Evolutionary conservation across 2,113 vertebrate genomes (phyloP).

Genomic region (Psophia crepitans): DNA sequence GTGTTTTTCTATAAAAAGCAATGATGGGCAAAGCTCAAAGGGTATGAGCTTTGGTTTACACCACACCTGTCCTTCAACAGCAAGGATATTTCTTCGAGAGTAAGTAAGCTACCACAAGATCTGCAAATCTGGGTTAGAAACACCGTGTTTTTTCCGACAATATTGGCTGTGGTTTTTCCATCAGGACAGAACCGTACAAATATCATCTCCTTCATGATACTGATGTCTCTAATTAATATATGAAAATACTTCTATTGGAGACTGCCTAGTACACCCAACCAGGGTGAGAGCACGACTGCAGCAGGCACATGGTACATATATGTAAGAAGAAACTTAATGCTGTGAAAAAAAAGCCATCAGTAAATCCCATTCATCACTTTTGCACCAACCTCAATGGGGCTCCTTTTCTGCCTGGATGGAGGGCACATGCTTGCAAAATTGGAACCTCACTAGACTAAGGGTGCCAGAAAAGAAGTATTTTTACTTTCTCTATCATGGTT

Average conservation of each 20-base stretch:
- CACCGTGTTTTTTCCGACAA: background rate
- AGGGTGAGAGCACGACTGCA: background rate
- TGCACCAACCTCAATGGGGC: background rate
- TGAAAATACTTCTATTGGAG: background rate
- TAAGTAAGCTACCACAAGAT: background rate
- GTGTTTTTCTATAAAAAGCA: background rate
- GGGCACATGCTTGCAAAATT: background rate
- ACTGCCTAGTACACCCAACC: background rate
- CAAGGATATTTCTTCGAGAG: background rate
- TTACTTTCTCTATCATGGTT: background rate
- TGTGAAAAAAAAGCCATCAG: background rate
- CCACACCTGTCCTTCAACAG: background rate
- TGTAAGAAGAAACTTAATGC: background rate
- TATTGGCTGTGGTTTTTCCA: background rate
- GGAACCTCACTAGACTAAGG: background rate
- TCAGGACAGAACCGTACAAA: background rate
- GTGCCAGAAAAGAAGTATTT: background rate
- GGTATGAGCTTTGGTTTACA: background rate
- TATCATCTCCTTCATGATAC: background rate
- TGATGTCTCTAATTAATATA: background rate
- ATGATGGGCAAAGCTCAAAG: background rate
- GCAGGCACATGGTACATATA: background rate
- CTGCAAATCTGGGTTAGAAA: background rate
- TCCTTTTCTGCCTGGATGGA: background rate
- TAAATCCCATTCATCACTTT: background rate